phyloP scores from a whole-genome alignment of 2,888 invertebrate genomes.

The Volucella inanis region DNA sequence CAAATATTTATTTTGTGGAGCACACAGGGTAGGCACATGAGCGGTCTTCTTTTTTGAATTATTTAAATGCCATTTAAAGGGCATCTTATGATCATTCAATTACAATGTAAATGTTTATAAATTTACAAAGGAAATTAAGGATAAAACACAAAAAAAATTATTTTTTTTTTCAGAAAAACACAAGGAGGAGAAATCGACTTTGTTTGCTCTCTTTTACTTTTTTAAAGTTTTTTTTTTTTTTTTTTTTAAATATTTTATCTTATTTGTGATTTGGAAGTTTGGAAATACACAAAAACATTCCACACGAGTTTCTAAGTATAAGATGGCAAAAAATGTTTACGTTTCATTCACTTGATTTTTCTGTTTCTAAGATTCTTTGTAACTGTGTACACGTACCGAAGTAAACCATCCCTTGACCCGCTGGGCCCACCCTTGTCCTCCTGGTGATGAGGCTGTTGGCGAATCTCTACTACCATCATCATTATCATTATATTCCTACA shows the following conservation, averaged over 20 bases:
- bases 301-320: slow-evolving; percentile 36
- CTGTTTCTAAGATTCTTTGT: slow-evolving; percentile 62
- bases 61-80: slow-evolving; percentile 53
- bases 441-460: slow-evolving; percentile 83
- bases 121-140: slow-evolving; percentile 64
- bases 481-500: slow-evolving; percentile 83
- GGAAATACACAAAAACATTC: slow-evolving; percentile 29
- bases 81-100: slow-evolving; percentile 56
- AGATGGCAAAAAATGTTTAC: slow-evolving; percentile 60
- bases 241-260: slow-evolving; percentile 1
- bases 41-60: slow-evolving; percentile 80
- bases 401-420: slow-evolving; percentile 89
- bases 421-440: slow-evolving; percentile 88
- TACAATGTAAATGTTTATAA: slow-evolving; percentile 65
- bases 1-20: slow-evolving; percentile 78
- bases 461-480: slow-evolving; percentile 82
- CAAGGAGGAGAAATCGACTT: slow-evolving; percentile 69
- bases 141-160: slow-evolving; percentile 76
- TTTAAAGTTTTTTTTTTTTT: slow-evolving; percentile 11
- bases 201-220: slow-evolving; percentile 81
- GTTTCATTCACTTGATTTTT: slow-evolving; percentile 68
- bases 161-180: slow-evolving; percentile 68
- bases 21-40: slow-evolving; percentile 83
- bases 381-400: slow-evolving; percentile 86
- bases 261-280: slow-evolving; percentile 11